phyloP scores from a whole-genome alignment of 2,113 vertebrate species.

The Eleginops maclovinus region DNA sequence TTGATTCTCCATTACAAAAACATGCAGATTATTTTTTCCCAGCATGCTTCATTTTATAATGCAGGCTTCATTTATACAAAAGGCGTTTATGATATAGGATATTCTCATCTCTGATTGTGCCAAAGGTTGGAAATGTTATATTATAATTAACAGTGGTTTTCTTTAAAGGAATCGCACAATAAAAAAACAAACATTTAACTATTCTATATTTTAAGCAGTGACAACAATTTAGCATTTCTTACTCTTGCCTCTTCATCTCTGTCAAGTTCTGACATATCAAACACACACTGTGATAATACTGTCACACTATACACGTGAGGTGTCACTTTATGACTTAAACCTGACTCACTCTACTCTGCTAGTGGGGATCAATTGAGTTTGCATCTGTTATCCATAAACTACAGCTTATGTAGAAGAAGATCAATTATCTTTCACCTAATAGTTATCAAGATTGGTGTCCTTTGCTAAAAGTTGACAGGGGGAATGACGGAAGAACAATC shows the following conservation, averaged over 20 bases:
- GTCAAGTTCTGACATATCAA: conserved; percentile 3
- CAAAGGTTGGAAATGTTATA: not conserved
- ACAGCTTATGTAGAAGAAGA: not conserved
- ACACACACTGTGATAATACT: not conserved
- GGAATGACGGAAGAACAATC: conserved; percentile 62
- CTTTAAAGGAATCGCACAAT: not conserved
- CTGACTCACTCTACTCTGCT: not conserved
- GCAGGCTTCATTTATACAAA: not conserved
- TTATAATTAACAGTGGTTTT: not conserved
- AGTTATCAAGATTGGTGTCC: not conserved
- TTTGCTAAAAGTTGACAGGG: conserved; percentile 30
- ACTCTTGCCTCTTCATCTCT: not conserved
- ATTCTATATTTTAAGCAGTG: not conserved
- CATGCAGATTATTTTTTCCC: not conserved
- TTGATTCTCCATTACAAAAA: not conserved
- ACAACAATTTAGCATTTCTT: not conserved
- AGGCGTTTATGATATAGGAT: not conserved
- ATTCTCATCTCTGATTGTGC: not conserved
- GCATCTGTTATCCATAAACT: not conserved
- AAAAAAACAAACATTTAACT: not conserved
- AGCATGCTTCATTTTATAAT: not conserved
- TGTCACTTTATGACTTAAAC: not conserved
- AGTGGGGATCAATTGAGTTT: not conserved
- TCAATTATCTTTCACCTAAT: not conserved
- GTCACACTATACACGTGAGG: not conserved